These are phyloP conservation scores for Pseudoatta argentina DNA, from an alignment of 1,140 invertebrate genomes.

Conservation along the genomic window DNA sequence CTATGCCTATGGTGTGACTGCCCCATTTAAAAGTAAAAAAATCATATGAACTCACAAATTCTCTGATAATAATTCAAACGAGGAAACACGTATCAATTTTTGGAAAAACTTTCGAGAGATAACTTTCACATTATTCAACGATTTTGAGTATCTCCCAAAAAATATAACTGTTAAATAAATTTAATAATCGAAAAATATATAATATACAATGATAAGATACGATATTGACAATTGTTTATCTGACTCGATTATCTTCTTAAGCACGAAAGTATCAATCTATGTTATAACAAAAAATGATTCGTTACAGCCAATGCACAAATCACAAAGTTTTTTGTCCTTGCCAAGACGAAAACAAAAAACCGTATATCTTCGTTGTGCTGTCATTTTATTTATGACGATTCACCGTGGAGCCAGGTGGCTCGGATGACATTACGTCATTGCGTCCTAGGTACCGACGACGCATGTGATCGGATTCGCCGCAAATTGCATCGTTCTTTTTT, in stretches of 20 bases:
- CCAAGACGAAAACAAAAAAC: neutral
- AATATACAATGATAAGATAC: neutral
- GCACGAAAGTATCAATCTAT: too few relatives aligned
- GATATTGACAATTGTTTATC: neutral
- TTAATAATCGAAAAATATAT: neutral
- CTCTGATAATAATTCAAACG: neutral
- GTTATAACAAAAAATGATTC: neutral
- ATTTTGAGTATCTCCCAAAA: neutral
- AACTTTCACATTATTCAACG: too few relatives aligned
- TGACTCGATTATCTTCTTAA: neutral
- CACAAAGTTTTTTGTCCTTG: neutral
- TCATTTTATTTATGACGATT: conserved; percentile 10
- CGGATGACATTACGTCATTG: conserved; percentile 28
- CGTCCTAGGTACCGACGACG: neutral
- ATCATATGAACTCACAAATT: neutral
- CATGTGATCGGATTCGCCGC: neutral
- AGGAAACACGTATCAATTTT: neutral
- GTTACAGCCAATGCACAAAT: conserved; percentile 17
- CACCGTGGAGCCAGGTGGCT: neutral
- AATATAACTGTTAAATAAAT: neutral
- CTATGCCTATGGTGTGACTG: too few relatives aligned
- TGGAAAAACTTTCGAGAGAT: neutral
- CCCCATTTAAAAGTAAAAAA: too few relatives aligned
- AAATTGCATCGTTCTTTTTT: conserved; percentile 41
- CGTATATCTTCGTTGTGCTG: neutral